Evolutionary conservation across 64 coral and sea anemone genomes (phyloP).

Genomic region (Pachyseris speciosa): DNA sequence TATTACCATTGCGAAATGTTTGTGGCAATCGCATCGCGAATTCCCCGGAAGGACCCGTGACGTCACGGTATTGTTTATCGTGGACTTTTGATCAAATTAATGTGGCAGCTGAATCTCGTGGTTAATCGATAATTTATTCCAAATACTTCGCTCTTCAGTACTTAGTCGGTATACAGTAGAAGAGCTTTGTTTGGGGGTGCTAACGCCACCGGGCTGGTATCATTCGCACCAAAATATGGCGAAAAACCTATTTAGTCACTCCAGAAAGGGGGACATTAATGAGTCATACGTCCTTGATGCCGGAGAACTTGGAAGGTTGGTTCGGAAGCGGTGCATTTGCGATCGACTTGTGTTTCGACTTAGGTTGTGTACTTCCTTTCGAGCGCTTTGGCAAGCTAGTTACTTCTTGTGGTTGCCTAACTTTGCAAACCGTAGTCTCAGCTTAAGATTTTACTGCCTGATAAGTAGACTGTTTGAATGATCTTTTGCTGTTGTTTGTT

Average conservation of each 20-base stretch:
- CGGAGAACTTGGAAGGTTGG: constrained; percentile 86
- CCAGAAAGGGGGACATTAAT: constrained; percentile 91
- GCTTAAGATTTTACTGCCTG: not conserved
- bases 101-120: constrained; percentile 38
- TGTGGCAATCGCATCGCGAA: not conserved
- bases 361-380: not conserved
- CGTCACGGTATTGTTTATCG: not conserved
- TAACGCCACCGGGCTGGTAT: not conserved
- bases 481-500: constrained; percentile 1
- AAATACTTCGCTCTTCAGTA: constrained; percentile 65
- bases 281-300: constrained; percentile 75
- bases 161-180: constrained; percentile 9
- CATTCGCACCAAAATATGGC: not conserved
- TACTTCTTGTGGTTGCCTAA: not conserved
- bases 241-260: constrained; percentile 67
- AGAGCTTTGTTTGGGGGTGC: constrained; percentile 7
- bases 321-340: not conserved
- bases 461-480: constrained; percentile 16
- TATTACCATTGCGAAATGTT: constrained; percentile 3
- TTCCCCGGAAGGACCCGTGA: constrained; percentile 31
- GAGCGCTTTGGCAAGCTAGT: not conserved
- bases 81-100: not conserved
- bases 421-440: not conserved
- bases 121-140: constrained; percentile 99
- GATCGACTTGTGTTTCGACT: not conserved